These are phyloP conservation scores for Pachliopta kotzebuea DNA, from an alignment of 2,888 invertebrate species.

Conservation along the genomic window DNA sequence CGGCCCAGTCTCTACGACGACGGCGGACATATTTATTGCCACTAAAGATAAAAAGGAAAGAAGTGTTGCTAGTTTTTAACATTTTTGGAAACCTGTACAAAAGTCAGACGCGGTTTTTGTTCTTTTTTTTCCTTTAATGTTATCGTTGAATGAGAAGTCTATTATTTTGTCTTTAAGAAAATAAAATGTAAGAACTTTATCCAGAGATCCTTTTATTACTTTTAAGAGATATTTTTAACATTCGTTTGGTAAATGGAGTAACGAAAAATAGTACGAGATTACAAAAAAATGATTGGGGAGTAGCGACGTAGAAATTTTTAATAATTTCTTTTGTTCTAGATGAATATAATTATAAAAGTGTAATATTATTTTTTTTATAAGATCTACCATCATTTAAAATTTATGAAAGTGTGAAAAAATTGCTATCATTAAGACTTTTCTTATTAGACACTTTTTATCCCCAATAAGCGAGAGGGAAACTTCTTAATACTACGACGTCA, in stretches of 20 bases:
- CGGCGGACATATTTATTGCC: slow-evolving; percentile 69
- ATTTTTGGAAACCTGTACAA: slow-evolving; percentile 54
- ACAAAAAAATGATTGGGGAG: no score
- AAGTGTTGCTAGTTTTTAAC: slow-evolving; percentile 55
- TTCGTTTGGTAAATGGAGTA: no score
- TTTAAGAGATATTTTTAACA: no score
- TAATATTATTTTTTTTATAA: no score
- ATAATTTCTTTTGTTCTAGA: no score
- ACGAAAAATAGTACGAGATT: no score
- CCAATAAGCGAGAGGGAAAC: slow-evolving; percentile 57
- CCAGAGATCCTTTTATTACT: not conserved
- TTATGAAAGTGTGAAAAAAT: slow-evolving; percentile 50
- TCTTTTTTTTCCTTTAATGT: slow-evolving; percentile 45
- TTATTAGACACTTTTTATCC: slow-evolving; percentile 66
- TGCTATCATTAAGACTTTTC: slow-evolving; percentile 63
- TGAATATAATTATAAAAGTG: no score
- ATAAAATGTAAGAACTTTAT: slow-evolving; percentile 48
- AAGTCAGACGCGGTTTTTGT: slow-evolving; percentile 43
- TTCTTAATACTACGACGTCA: slow-evolving; percentile 57
- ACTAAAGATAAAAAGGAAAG: slow-evolving; percentile 60
- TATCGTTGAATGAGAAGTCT: slow-evolving; percentile 51
- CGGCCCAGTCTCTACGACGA: slow-evolving; percentile 53
- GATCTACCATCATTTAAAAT: not conserved
- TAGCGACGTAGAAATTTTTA: no score
- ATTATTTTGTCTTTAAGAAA: slow-evolving; percentile 51